Conservation (phyloP, 2,888 invertebrate species). For the Sphaerophoria taeniata region DNA sequence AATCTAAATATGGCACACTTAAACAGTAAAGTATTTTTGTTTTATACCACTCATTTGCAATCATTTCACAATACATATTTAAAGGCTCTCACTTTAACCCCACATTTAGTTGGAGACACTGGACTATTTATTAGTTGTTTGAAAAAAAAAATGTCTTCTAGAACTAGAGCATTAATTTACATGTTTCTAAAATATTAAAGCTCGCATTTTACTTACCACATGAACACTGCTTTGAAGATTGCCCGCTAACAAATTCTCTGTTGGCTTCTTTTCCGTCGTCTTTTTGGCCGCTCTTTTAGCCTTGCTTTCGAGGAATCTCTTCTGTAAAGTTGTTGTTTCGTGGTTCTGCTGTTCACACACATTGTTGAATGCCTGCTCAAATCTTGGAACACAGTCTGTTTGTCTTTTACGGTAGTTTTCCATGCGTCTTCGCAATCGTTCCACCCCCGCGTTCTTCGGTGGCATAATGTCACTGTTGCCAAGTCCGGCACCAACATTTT, state of each 20-base stretch:
- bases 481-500: constrained; percentile 63
- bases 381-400: constrained; percentile 92
- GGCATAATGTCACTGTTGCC: constrained; percentile 86
- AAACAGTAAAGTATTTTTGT: no score
- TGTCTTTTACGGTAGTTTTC: constrained; percentile 94
- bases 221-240: constrained; percentile 89
- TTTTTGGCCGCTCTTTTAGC: constrained; percentile 94
- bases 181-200: no score
- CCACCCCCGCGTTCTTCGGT: constrained; percentile 92
- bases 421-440: constrained; percentile 92
- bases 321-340: constrained; percentile 94
- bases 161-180: no score
- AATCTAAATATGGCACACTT: no score
- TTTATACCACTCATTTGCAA: no score
- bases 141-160: no score
- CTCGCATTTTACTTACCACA: constrained; percentile 85
- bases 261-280: constrained; percentile 87
- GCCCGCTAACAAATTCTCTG: constrained; percentile 82
- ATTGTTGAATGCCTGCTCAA: constrained; percentile 93
- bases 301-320: constrained; percentile 95
- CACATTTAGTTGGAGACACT: no score
- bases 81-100: no score
- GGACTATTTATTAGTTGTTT: no score
- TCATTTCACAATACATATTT: no score
- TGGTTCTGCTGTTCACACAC: constrained; percentile 95